These are phyloP conservation scores for Esox niger DNA, from an alignment of 2,113 vertebrate genomes.

Conservation along the genomic window DNA sequence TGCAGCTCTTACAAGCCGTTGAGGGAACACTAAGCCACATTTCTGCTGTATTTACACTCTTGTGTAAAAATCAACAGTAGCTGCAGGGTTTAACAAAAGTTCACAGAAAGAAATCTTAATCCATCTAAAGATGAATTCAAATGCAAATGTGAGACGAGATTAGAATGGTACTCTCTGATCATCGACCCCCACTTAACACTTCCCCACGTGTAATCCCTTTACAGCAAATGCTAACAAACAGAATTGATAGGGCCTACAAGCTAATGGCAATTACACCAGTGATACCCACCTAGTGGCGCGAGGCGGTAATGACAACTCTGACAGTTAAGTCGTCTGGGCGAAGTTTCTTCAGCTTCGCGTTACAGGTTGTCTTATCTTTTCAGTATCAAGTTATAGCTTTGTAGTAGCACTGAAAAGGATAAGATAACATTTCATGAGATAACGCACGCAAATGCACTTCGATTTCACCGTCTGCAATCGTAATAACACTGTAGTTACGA, in stretches of 20 bases:
- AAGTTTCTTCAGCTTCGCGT: neutral
- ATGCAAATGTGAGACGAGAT: constrained; percentile 11
- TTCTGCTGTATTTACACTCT: neutral
- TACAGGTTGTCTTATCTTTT: too few species aligned
- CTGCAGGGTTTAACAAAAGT: neutral
- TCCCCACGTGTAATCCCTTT: constrained; percentile 9
- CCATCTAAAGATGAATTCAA: constrained; percentile 1
- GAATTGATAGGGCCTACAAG: neutral
- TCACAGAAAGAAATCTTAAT: neutral
- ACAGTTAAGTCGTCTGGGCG: neutral
- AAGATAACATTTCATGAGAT: too few species aligned
- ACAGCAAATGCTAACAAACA: neutral
- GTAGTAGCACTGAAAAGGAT: too few species aligned
- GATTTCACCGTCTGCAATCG: too few species aligned
- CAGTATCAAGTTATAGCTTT: too few species aligned
- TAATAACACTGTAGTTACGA: too few species aligned
- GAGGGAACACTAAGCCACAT: neutral
- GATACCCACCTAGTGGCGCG: neutral
- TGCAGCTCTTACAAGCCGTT: too few species aligned
- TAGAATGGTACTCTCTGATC: constrained; percentile 13
- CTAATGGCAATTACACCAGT: neutral
- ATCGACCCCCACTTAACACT: neutral
- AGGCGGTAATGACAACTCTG: neutral
- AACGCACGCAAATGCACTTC: too few species aligned
- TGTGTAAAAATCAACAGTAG: neutral